Conservation (phyloP, 2,113 vertebrate species). For the Eupsittula cactorum region DNA sequence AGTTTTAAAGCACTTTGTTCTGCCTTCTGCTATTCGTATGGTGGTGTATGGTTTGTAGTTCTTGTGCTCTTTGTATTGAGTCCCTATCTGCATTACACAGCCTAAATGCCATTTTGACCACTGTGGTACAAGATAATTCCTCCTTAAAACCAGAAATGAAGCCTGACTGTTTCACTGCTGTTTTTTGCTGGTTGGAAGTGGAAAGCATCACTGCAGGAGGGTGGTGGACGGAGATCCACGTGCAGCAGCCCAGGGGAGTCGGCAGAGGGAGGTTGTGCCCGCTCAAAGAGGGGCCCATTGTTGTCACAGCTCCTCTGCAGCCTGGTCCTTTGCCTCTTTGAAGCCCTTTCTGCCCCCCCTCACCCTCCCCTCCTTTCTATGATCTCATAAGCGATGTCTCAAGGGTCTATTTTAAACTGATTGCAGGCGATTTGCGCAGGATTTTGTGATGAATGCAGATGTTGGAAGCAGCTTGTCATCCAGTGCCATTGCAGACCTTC, state of each 20-base stretch:
- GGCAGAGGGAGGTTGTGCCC: slow-evolving; percentile 80
- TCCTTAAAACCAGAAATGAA: neutral
- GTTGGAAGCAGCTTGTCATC: slow-evolving; percentile 62
- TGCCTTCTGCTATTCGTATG: accelerated
- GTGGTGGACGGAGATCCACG: neutral
- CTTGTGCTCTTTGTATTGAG: neutral
- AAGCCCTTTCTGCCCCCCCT: neutral
- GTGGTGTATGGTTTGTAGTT: neutral
- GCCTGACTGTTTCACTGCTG: accelerated
- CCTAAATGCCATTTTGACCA: neutral
- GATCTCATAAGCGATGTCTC: slow-evolving; percentile 70
- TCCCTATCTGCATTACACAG: accelerated
- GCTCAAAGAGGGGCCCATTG: slow-evolving; percentile 3
- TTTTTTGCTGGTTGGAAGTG: neutral
- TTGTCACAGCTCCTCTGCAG: neutral
- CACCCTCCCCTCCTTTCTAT: neutral
- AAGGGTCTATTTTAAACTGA: slow-evolving; percentile 79
- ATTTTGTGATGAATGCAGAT: slow-evolving; percentile 88
- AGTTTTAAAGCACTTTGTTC: neutral
- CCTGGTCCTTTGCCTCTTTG: neutral
- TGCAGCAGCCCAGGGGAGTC: slow-evolving; percentile 43
- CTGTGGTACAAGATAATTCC: neutral
- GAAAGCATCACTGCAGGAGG: neutral
- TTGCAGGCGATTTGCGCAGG: slow-evolving; percentile 88
- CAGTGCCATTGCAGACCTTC: slow-evolving; percentile 80